Evolutionary conservation across 1,140 invertebrate genomes (phyloP), one percentile per base, ranked within the genome.

Genomic region (Phymorhynchus buccinoides): DNA sequence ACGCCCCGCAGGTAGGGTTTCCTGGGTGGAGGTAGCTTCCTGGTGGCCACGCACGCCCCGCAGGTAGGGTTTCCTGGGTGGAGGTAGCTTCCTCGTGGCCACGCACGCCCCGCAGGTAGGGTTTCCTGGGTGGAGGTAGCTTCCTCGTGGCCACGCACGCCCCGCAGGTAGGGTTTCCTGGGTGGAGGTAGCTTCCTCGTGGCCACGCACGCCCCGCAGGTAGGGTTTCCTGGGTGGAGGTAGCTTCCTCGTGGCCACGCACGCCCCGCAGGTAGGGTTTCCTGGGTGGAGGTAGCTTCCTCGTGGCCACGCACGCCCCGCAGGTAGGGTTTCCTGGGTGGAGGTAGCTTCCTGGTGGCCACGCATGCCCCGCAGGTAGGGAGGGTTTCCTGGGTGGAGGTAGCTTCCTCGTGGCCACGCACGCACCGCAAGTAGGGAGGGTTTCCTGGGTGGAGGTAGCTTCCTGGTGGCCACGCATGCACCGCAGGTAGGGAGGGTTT

Each of bases 391-490:
- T n/a, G n/a, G n/a, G n/a, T n/a, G n/a, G n/a, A n/a, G n/a, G n/a
- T n/a, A n/a, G n/a, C 68, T 96, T 96, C 90, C 92, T 96, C 32
- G 95, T 96, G 56, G 93, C 95, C 7, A 95, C 95, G 0, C 92
- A 95, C 84, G 94, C 95, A 56, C 93, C 94, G 84, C 94, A 95
- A 93, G 95, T 95, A 22, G 6, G 56, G n/a, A n/a, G n/a, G n/a
- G n/a, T n/a, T n/a, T n/a, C n/a, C n/a, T n/a, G n/a, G n/a, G n/a
- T n/a, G n/a, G n/a, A n/a, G n/a, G n/a, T n/a, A n/a, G n/a, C 68
- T 96, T 96, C 90, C 92, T 96, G 35, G 95, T 96, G 56, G 93
- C 95, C 7, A 95, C 95, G 0, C 92, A 95, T 84, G 94, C 95
- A 56, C 93, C 94, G 84, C 94, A 95, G 93, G 95, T 95, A 22